Evolutionary conservation across 2,797 vertebrate species (phyloP).

Genomic region (Sebastes aleutianus): DNA sequence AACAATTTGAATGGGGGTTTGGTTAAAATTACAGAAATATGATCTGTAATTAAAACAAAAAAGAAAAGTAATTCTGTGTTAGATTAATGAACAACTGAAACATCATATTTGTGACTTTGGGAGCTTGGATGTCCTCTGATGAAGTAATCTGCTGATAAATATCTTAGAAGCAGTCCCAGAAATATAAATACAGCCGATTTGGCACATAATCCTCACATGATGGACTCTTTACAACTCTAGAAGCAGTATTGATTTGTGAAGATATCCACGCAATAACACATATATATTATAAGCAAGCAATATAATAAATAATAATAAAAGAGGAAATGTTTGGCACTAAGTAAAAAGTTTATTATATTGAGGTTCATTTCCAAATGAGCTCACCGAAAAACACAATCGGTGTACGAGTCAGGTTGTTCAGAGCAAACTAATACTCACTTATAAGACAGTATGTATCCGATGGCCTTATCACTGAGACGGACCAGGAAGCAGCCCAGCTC

Average conservation of each 20-base stretch:
- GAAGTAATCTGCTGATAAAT: neutral
- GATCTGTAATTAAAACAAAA: neutral
- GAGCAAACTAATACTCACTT: constrained; percentile 77
- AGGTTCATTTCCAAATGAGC: neutral
- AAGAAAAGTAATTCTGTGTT: neutral
- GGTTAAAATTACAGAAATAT: neutral
- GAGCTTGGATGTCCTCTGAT: neutral
- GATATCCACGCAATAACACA: neutral
- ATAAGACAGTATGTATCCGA: constrained; percentile 90
- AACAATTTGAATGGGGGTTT: neutral
- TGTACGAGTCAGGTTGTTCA: neutral
- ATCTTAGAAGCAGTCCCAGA: neutral
- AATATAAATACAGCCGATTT: neutral
- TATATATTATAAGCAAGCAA: neutral
- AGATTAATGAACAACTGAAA: neutral
- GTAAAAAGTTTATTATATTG: neutral
- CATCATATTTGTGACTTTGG: neutral
- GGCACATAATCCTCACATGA: neutral
- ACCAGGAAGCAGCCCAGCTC: constrained; percentile 87
- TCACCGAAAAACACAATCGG: neutral
- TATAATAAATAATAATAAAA: neutral
- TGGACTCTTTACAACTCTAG: neutral
- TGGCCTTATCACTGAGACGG: constrained; percentile 86
- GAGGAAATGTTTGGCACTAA: neutral
- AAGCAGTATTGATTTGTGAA: neutral